A percentile compares a stretch with the other conserved stretches of the same genome.
Conservation (phyloP, 53 echinoderm and acorn worm species). For the Henricia sp. region DNA sequence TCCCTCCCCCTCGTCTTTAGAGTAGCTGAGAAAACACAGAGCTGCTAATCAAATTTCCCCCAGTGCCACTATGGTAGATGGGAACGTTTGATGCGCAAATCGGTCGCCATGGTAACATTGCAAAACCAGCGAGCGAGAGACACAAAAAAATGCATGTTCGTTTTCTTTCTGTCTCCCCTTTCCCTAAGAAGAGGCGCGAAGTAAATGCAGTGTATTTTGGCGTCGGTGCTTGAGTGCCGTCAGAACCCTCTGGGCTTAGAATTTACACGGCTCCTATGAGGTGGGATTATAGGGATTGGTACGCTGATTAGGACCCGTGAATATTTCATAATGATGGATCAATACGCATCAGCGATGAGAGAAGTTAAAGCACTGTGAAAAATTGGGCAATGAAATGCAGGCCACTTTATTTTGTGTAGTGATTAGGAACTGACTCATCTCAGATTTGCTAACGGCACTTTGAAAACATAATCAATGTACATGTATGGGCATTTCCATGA, state of each 20-base stretch:
- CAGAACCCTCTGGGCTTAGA: constrained; percentile 21
- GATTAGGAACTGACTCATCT: constrained; percentile 1
- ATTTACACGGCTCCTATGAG: constrained; percentile 17
- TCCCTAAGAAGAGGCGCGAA: neutral
- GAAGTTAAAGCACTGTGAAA: constrained; percentile 24
- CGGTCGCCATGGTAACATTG: constrained; percentile 64
- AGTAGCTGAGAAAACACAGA: constrained; percentile 61
- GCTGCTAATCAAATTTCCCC: constrained; percentile 55
- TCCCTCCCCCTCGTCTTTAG: constrained; percentile 2
- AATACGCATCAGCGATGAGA: constrained; percentile 37
- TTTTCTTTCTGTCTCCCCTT: too few species aligned
- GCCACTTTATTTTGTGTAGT: constrained; percentile 31
- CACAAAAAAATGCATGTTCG: neutral
- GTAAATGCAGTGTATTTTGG: neutral
- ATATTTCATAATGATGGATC: constrained; percentile 63
- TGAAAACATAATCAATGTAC: too few species aligned
- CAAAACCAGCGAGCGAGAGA: constrained; percentile 19
- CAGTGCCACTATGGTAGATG: constrained; percentile 22
- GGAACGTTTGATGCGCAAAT: constrained; percentile 55
- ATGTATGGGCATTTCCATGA: too few species aligned
- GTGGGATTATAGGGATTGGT: constrained; percentile 33
- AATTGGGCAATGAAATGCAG: constrained; percentile 21
- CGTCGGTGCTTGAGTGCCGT: constrained; percentile 15
- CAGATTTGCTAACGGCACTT: too few species aligned
- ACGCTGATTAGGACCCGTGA: constrained; percentile 47